Evolutionary conservation across 2,797 vertebrate species (phyloP), one percentile per base, ranked within the genome.

Genomic region (Pipistrellus pygmaeus): DNA sequence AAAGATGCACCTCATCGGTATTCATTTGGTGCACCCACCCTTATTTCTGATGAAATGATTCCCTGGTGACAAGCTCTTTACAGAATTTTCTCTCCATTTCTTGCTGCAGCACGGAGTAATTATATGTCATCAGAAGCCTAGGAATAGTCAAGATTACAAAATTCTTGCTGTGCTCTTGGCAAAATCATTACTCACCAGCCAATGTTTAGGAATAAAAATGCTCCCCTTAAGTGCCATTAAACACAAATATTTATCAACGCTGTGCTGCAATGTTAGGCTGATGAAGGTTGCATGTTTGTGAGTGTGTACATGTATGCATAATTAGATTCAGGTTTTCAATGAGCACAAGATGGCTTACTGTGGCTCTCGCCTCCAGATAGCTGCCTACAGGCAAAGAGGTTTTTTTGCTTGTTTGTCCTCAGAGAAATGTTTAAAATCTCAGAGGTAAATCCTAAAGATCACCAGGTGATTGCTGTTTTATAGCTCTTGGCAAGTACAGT

Each of bases 221-320:
- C 68, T 92, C 81, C 96, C 93, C 82, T 69, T 88, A 93, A 95
- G 96, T 95, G 72, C 88, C 93, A 93, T 96, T 95, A 97, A 95
- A 57, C 90, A 86, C 95, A 97, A 97, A 97, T 96, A 97, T 97
- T 96, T 97, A 96, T 97, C 93, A 96, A 53, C 0, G 2, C 62
- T 48, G 80, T 5, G 3, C 57, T 77, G 57, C 48, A 93, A 86
- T 51, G 60, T 55, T 69, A 60, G 73, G 55, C 85, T 96, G 81
- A 95, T 0, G 4, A 93, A 84, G 53, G 21, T 60, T 91, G 75
- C 35, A 32, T 80, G 46, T 82, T 94, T 60, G 69, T 90, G 90
- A 66, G 94, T 30, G 46, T 90, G 64, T 15, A 2, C 75, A 38
- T 6, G 25, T 75, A 35, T 44, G 27, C 73, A 64, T 88, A 92